Evolutionary conservation across 2,797 vertebrate genomes (phyloP).

Genomic region (Ambastaia sidthimunki): DNA sequence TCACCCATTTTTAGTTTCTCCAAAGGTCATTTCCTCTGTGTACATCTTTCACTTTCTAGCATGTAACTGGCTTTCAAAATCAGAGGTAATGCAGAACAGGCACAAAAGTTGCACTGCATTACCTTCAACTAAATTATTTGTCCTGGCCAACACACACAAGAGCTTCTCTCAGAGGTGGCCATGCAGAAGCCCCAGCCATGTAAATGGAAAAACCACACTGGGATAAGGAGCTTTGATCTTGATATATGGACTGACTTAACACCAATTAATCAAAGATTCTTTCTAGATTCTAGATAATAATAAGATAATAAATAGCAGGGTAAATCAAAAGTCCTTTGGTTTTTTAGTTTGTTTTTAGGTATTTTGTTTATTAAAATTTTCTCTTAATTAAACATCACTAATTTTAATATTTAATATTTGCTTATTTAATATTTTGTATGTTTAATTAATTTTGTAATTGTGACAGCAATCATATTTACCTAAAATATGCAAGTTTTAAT

Average conservation of each 20-base stretch:
- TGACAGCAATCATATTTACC: not conserved
- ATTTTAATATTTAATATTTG: too few species aligned
- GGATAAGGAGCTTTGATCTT: slow-evolving; percentile 87
- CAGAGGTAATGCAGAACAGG: slow-evolving; percentile 47
- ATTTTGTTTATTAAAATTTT: too few species aligned
- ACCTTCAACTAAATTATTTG: slow-evolving; percentile 86
- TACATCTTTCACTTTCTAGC: slow-evolving; percentile 5
- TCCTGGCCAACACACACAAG: slow-evolving; percentile 70
- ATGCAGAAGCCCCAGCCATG: slow-evolving; percentile 76
- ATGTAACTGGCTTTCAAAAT: slow-evolving; percentile 67
- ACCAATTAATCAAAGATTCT: slow-evolving; percentile 95
- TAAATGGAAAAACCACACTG: slow-evolving; percentile 83
- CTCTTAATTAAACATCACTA: too few species aligned
- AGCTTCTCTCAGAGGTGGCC: slow-evolving; percentile 71
- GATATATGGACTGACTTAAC: slow-evolving; percentile 86
- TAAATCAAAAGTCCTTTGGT: slow-evolving; percentile 73
- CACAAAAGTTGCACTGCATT: slow-evolving; percentile 75
- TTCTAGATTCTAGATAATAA: slow-evolving; percentile 86
- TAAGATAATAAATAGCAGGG: slow-evolving; percentile 84
- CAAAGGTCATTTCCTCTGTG: slow-evolving; percentile 30
- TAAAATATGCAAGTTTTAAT: not conserved
- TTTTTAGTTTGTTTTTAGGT: too few species aligned
- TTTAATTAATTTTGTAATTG: too few species aligned
- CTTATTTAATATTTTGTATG: too few species aligned
- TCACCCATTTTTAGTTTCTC: slow-evolving; percentile 44